Percentiles rank a stretch among this genome's conserved stretches.
These are phyloP conservation scores for Pseudorhombus dupliciocellatus DNA, from an alignment of 2,113 vertebrate genomes.

Conservation along the genomic window DNA sequence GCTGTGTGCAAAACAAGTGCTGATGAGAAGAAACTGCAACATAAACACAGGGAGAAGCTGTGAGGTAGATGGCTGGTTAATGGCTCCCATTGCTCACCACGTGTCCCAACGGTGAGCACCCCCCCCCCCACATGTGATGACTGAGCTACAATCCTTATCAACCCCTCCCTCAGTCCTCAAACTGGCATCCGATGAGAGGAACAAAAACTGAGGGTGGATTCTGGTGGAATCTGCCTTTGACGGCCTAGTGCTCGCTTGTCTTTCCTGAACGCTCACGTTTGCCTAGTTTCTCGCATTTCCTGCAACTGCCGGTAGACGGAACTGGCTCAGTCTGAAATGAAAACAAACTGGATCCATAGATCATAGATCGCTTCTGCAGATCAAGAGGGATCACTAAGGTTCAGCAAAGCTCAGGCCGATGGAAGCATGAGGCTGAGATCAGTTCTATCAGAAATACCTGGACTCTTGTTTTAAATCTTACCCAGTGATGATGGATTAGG, in stretches of 20 bases:
- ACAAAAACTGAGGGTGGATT: constrained; percentile 16
- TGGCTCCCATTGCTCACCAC: constrained; percentile 13
- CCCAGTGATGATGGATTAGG: constrained; percentile 14
- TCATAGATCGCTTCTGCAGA: constrained; percentile 35
- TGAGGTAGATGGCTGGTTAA: constrained; percentile 60
- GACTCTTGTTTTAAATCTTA: constrained; percentile 7
- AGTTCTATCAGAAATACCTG: not conserved
- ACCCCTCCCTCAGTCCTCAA: constrained; percentile 10
- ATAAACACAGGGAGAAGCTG: constrained; percentile 71
- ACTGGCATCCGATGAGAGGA: not conserved
- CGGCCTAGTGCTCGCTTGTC: not conserved
- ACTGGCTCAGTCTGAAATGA: constrained; percentile 53
- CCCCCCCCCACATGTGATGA: constrained; percentile 5
- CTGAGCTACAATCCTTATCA: constrained; percentile 26
- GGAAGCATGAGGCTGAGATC: constrained; percentile 23
- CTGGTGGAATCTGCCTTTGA: not conserved
- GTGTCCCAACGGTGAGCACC: constrained; percentile 13
- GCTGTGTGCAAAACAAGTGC: constrained; percentile 69
- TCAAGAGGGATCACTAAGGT: constrained; percentile 31
- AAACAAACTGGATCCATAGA: constrained; percentile 69
- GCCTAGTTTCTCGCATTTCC: not conserved
- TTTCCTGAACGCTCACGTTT: not conserved
- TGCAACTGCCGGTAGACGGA: not conserved
- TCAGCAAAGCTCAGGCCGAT: constrained; percentile 36
- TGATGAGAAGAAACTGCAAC: constrained; percentile 72